Base-by-base conservation (phyloP, 2,113 vertebrate genomes). In the Centrocercus urophasianus region DNA sequence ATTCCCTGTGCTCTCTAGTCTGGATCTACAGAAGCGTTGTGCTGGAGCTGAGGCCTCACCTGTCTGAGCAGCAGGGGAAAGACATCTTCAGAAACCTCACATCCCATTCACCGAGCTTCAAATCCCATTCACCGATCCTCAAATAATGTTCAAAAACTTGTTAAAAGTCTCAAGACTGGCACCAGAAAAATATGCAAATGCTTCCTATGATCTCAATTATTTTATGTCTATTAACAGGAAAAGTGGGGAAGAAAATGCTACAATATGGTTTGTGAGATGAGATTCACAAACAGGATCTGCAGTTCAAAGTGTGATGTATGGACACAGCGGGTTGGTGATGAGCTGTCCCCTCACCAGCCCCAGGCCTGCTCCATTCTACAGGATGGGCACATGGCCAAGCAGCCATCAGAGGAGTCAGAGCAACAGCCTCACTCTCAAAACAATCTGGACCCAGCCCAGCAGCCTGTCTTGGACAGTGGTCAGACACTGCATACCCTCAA, bases 311-410 rank as follows among this genome's bases (percentile, higher is more conserved):
- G 75, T 72, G 36, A 88, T 38, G 27, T 13, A 0, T 21, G 36
- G 28, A 73, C 32, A 4, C 5, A 83, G 30, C 32, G 54, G 4
- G 5, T 16, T 16, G 6, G 3, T 38, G 5, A 91, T 15, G 17
- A 71, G 47, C 72, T 77, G 57, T 11, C 56, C 34, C 36, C 43
- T 54, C 6, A 0, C 11, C 22, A 2, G 3, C 25, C 54, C 50
- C 36, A 10, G 16, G 19, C 67, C n/a, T 5, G 38, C 71, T 81
- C 61, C 57, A 48, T n/a, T 43, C 40, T 3, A 1, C 52, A 57
- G 64, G 60, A 88, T 28, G 10, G 16, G 5, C 0, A 2, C 2
- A 0, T 34, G 52, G 27, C 48, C 1, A 0, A 73, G 43, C 42
- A 67, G 38, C 71, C 15, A 11, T 30, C 0, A 1, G 48, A 91